Conservation (phyloP, 2,888 invertebrate genomes). For the Suillia variegata region DNA sequence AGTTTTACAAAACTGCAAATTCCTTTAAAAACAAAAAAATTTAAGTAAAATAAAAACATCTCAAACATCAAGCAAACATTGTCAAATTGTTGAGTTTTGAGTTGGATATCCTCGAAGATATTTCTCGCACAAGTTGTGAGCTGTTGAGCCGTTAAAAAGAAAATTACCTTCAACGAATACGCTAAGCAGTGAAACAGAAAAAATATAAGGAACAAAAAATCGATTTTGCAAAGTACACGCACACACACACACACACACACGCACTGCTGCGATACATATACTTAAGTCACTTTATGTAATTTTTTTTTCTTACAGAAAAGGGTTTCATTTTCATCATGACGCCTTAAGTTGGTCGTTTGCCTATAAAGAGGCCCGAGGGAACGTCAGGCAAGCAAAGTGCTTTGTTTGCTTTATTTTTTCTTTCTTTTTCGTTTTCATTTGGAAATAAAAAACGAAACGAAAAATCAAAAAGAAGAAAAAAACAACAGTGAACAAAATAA, state of each 20-base stretch:
- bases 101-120: too few relatives aligned
- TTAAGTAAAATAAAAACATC: too few relatives aligned
- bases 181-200: neutral
- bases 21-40: too few relatives aligned
- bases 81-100: too few relatives aligned
- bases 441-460: too few relatives aligned
- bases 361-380: slow-evolving; percentile 29
- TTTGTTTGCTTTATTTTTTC: neutral
- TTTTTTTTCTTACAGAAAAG: slow-evolving; percentile 9
- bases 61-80: too few relatives aligned
- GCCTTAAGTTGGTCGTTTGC: slow-evolving; percentile 32
- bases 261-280: slow-evolving; percentile 7
- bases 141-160: neutral
- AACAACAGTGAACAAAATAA: too few relatives aligned
- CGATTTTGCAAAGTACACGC: neutral
- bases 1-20: too few relatives aligned
- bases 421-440: too few relatives aligned
- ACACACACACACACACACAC: slow-evolving; percentile 9
- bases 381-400: slow-evolving; percentile 1
- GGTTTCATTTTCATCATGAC: slow-evolving; percentile 33
- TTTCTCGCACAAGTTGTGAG: neutral
- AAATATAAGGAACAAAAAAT: slow-evolving; percentile 2
- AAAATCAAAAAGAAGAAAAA: neutral
- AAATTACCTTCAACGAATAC: neutral
- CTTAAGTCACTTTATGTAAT: neutral